Evolutionary conservation across 2,888 invertebrate species (phyloP).

Genomic region (Leptarthrus brevirostris): DNA sequence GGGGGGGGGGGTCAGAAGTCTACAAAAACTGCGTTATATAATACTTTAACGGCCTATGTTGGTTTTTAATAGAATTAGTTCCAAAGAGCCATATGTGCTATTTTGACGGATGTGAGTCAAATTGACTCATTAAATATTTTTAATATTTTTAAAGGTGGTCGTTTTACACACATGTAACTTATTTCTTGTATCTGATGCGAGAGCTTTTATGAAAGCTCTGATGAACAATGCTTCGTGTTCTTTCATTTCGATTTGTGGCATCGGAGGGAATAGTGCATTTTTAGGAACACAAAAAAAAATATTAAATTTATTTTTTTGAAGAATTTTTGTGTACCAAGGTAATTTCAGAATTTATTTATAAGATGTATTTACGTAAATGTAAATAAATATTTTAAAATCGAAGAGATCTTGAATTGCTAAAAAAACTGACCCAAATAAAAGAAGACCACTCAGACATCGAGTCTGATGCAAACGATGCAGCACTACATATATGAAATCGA

Average conservation of each 20-base stretch:
- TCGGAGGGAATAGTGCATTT: not conserved
- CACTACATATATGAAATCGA: slow-evolving; percentile 28
- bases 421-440: slow-evolving; percentile 23
- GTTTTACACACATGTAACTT: not conserved
- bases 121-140: not conserved
- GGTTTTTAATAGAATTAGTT: slow-evolving; percentile 22
- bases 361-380: slow-evolving; percentile 16
- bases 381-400: slow-evolving; percentile 26
- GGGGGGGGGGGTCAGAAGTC: no score
- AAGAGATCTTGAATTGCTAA: slow-evolving; percentile 23
- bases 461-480: slow-evolving; percentile 6
- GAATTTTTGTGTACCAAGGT: slow-evolving; percentile 6
- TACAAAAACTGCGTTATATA: no score
- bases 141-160: not conserved
- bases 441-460: slow-evolving; percentile 8
- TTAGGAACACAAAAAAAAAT: not conserved
- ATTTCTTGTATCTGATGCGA: not conserved
- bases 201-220: not conserved
- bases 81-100: slow-evolving; percentile 7
- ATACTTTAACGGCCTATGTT: no score
- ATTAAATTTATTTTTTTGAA: slow-evolving; percentile 15
- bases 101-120: not conserved
- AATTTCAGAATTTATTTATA: slow-evolving; percentile 12
- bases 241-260: not conserved
- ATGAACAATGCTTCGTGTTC: not conserved